Conservation (phyloP, 1,140 invertebrate genomes). For the Helicorthomorpha holstii region DNA sequence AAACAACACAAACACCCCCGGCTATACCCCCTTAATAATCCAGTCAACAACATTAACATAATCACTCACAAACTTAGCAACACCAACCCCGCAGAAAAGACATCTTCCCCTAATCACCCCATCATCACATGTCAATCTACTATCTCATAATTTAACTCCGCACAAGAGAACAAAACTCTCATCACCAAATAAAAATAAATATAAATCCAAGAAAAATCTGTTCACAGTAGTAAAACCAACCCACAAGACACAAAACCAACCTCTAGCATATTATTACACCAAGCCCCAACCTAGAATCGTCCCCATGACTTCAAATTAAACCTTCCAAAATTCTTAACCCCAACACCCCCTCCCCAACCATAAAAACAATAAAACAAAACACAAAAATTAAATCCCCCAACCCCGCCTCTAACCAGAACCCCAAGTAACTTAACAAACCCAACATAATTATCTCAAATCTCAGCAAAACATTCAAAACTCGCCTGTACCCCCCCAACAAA, state of each 20-base stretch:
- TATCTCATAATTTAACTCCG: not conserved
- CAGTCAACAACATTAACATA: not conserved
- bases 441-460: not conserved
- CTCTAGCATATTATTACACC: not conserved
- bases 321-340: not conserved
- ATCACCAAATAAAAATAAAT: not conserved
- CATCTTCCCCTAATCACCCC: not conserved
- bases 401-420: not conserved
- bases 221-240: not conserved
- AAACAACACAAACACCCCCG: not conserved
- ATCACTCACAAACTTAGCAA: not conserved
- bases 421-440: not conserved
- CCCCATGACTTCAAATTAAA: not conserved
- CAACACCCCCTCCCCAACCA: not conserved
- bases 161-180: not conserved
- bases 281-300: not conserved
- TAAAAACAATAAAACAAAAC: not conserved
- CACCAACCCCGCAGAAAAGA: not conserved
- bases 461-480: not conserved
- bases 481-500: not conserved
- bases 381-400: not conserved
- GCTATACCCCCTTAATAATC: not conserved
- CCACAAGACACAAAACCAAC: not conserved
- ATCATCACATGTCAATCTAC: not conserved
- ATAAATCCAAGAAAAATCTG: not conserved